Conservation (phyloP, 92 coral and sea anemone species). For the Epizoanthus rinbou region DNA sequence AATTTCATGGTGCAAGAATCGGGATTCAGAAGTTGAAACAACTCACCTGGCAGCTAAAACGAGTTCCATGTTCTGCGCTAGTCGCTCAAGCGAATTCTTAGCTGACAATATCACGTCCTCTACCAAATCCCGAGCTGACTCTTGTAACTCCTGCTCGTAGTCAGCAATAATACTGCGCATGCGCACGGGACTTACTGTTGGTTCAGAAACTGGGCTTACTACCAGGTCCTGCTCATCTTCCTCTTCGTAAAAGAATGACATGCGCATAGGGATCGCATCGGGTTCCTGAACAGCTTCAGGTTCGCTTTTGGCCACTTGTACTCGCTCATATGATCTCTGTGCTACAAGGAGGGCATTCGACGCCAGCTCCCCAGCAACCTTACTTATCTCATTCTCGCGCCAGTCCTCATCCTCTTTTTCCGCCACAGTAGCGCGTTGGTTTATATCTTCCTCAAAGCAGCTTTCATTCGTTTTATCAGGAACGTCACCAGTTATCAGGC, state of each 20-base stretch:
- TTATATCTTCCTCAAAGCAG: too few species aligned
- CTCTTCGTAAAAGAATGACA: conserved; percentile 24
- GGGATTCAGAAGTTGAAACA: too few species aligned
- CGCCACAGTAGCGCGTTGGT: background rate
- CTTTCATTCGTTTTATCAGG: background rate
- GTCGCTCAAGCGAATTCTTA: conserved; percentile 52
- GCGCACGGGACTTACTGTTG: conserved; percentile 25
- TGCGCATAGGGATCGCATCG: conserved; percentile 32
- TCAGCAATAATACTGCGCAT: conserved; percentile 12
- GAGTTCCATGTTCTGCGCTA: conserved; percentile 24
- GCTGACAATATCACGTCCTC: conserved; percentile 55
- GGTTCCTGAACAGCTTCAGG: conserved; percentile 14
- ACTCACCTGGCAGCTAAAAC: conserved; percentile 34
- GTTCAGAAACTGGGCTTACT: conserved; percentile 15
- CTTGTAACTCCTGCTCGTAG: conserved; percentile 41
- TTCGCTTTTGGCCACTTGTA: conserved; percentile 37
- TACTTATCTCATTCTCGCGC: conserved; percentile 14
- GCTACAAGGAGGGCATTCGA: conserved; percentile 51
- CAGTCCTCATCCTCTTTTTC: background rate
- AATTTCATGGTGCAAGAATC: too few species aligned
- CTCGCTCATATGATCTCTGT: conserved; percentile 37
- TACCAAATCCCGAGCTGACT: conserved; percentile 58
- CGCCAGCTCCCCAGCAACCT: conserved; percentile 55
- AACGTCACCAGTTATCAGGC: conserved; percentile 26
- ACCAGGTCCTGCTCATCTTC: conserved; percentile 16